Evolutionary conservation across 1,140 invertebrate genomes (phyloP).

Genomic region (Chrysoperla carnea): DNA sequence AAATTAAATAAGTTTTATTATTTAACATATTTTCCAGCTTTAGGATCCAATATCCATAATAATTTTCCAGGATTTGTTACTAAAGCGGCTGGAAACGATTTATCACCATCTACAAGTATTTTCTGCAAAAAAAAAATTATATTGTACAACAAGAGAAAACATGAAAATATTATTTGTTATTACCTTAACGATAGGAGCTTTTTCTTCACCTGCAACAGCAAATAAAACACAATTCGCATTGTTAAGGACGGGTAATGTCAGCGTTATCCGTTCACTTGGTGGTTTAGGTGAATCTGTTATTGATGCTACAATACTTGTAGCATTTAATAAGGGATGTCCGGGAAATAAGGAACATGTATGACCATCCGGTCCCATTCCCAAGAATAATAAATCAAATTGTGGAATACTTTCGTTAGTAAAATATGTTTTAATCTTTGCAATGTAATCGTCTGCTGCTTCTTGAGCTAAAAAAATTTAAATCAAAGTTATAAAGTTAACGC

Average conservation of each 20-base stretch:
- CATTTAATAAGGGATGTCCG: conserved; percentile 52
- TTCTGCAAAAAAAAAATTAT: not conserved
- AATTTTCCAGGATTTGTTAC: not conserved
- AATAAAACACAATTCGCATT: conserved; percentile 67
- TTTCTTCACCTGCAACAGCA: conserved; percentile 62
- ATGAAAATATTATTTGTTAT: conserved; percentile 2
- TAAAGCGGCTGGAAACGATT: not conserved
- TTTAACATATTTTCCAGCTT: too few species aligned
- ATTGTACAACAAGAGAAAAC: too few species aligned
- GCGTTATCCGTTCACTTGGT: conserved; percentile 74
- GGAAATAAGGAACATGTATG: conserved; percentile 98
- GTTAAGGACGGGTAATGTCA: conserved; percentile 88
- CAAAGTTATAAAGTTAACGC: not conserved
- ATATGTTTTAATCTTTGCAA: conserved; percentile 38
- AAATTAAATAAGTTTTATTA: too few species aligned
- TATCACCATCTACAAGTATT: not conserved
- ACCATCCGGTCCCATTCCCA: conserved; percentile 96
- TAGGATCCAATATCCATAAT: too few species aligned
- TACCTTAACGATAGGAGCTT: conserved; percentile 83
- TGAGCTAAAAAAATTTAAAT: conserved; percentile 35
- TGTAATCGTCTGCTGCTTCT: conserved; percentile 70
- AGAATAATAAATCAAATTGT: conserved; percentile 70
- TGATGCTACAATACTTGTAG: conserved; percentile 47
- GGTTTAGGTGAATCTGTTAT: conserved; percentile 93
- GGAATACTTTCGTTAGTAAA: conserved; percentile 41